These are phyloP conservation scores for Brenthis hecate DNA, from an alignment of 2,888 invertebrate species.

Conservation along the genomic window DNA sequence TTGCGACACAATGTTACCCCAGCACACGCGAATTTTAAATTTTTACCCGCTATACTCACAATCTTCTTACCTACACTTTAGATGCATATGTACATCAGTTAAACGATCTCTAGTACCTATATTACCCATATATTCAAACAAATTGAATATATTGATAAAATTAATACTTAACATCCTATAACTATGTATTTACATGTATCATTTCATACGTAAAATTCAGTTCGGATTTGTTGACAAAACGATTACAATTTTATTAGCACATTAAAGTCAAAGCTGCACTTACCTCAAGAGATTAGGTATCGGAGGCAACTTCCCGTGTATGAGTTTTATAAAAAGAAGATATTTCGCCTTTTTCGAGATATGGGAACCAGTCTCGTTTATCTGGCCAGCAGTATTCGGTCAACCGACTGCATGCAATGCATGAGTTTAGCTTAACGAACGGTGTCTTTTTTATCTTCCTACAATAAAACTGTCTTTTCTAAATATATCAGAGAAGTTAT, in stretches of 20 bases:
- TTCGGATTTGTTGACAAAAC: constrained; percentile 72
- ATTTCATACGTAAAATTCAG: constrained; percentile 47
- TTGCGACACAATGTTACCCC: constrained; percentile 37
- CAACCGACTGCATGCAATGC: constrained; percentile 45
- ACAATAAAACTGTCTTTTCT: not conserved
- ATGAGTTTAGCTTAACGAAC: constrained; percentile 56
- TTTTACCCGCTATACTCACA: not conserved
- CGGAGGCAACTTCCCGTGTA: constrained; percentile 74
- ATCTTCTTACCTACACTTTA: no score
- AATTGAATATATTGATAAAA: no score
- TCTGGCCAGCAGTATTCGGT: constrained; percentile 59
- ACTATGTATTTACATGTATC: not conserved
- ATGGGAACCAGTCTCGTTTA: constrained; percentile 76
- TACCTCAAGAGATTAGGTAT: constrained; percentile 72
- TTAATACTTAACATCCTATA: not conserved
- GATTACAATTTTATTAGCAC: constrained; percentile 80
- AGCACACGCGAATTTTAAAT: constrained; percentile 32
- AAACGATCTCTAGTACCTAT: no score
- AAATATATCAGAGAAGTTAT: not conserved
- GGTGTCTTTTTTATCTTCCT: not conserved
- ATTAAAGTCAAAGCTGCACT: constrained; percentile 81
- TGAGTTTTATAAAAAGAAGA: constrained; percentile 56
- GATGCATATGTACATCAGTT: no score
- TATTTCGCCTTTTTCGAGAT: constrained; percentile 66
- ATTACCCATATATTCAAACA: no score